Evolutionary conservation across 2,888 invertebrate genomes (phyloP), one percentile per base, ranked within the genome.

Genomic region (Cerastoderma edule): DNA sequence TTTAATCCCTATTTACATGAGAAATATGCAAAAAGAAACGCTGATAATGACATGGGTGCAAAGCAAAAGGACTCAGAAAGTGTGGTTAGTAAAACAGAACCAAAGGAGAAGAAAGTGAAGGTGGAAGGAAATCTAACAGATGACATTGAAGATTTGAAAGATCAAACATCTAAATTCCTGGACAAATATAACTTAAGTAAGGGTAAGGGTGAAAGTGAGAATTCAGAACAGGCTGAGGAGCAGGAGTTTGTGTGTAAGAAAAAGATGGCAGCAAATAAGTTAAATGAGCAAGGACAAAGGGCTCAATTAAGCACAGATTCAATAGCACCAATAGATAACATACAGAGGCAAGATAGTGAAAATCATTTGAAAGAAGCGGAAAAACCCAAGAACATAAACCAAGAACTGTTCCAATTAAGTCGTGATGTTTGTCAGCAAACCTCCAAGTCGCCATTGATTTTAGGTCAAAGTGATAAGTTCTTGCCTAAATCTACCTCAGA

Each of bases 391-490:
- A 74, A 82, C 30, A 46, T 82, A 19, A 75, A 74, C 24, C 68
- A 76, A 39, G 82, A 82, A 53, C 60, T 82, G 48, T 69, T 82
- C 4, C 76, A 82, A 44, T 69, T 82, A 22, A 76, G 76, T 46
- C 76, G 69, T 75, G 79, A 82, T 30, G 77, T 82, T 39, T 77
- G 76, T 19, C 78, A 78, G 46, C 75, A 81, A 64, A 64, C 75
- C 19, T 53, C 57, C 30, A 78, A 73, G 63, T 50, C 75, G 2
- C 67, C 73, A 22, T 54, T 33, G 22, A 44, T 56, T 28, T 35
- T 71, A 19, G 66, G 54, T 39, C 64, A 64, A 16, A 39, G 30
- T 44, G 66, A 63, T 22, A 71, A 60, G 28, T 35, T 68, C 32
- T 32, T 66, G 22, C 6, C 32, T n/a, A 33, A 53, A 24, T n/a